Evolutionary conservation across 2,113 vertebrate genomes (phyloP).

Genomic region (Sisor rabdophorus): DNA sequence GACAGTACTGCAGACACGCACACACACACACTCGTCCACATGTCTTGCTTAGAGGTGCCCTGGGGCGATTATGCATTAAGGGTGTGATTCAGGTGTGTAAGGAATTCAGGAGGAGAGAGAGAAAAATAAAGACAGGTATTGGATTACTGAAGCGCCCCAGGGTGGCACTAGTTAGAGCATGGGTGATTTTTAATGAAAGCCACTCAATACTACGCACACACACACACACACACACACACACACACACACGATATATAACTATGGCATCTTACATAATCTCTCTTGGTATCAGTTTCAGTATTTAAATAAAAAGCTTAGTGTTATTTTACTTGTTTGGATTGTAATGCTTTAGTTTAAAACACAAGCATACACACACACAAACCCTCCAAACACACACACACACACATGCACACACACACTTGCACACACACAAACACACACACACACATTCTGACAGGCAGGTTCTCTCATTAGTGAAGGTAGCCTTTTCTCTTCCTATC

Average conservation of each 20-base stretch:
- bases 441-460: conserved; percentile 20
- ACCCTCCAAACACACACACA: no score
- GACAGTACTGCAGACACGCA: not conserved
- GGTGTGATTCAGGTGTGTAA: conserved; percentile 49
- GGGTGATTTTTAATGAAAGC: conserved; percentile 31
- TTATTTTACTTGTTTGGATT: conserved; percentile 26
- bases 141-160: conserved; percentile 41
- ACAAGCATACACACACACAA: no score
- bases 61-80: conserved; percentile 46
- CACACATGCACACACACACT: conserved; percentile 24
- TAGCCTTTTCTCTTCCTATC: conserved; percentile 33
- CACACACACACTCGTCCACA: conserved; percentile 7
- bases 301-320: conserved; percentile 3
- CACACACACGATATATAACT: not conserved
- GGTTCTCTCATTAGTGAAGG: conserved; percentile 39
- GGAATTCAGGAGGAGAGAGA: conserved; percentile 28
- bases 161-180: conserved; percentile 40
- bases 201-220: conserved; percentile 30
- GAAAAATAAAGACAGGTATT: conserved; percentile 47
- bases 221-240: conserved; percentile 29
- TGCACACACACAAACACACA: conserved; percentile 18
- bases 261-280: not conserved
- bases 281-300: conserved; percentile 9
- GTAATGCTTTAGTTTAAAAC: conserved; percentile 7
- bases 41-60: conserved; percentile 45